phyloP scores from a whole-genome alignment of 2,888 invertebrate species.

The Ormyrus thymus region DNA sequence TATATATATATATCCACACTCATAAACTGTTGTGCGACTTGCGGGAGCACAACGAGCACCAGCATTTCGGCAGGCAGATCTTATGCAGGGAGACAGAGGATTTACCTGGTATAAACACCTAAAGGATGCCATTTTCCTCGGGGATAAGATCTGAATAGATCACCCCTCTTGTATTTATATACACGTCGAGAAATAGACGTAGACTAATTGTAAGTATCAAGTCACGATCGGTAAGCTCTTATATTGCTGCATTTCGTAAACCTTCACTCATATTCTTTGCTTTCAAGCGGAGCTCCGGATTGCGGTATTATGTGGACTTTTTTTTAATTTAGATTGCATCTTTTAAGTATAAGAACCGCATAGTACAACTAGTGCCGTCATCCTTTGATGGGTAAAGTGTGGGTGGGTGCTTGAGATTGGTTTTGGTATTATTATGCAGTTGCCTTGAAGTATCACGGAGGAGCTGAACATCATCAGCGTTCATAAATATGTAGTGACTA shows the following conservation, averaged over 20 bases:
- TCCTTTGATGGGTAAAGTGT: constrained; percentile 15
- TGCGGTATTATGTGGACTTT: constrained; percentile 27
- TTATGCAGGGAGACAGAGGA: not conserved
- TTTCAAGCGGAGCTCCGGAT: constrained; percentile 8
- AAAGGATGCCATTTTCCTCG: constrained; percentile 19
- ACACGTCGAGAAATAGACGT: constrained; percentile 27
- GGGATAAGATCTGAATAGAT: constrained; percentile 41
- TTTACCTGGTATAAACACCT: not conserved
- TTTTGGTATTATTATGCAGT: not conserved
- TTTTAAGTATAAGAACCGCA: constrained; percentile 33
- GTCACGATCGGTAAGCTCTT: constrained; percentile 13
- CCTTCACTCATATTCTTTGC: not conserved
- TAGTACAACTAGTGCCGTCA: not conserved
- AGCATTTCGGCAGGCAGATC: not conserved
- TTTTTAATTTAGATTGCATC: constrained; percentile 39
- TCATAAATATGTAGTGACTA: too few relatives aligned
- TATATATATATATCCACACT: too few relatives aligned
- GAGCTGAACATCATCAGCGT: too few relatives aligned
- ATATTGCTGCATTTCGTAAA: constrained; percentile 5
- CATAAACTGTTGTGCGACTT: not conserved
- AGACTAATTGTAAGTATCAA: constrained; percentile 32
- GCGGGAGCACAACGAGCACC: not conserved
- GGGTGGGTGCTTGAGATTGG: not conserved
- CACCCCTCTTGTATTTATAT: constrained; percentile 34
- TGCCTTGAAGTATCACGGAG: not conserved